These are phyloP conservation scores for Holothuria scabra DNA, from an alignment of 53 echinoderm and acorn worm species.

Conservation along the genomic window DNA sequence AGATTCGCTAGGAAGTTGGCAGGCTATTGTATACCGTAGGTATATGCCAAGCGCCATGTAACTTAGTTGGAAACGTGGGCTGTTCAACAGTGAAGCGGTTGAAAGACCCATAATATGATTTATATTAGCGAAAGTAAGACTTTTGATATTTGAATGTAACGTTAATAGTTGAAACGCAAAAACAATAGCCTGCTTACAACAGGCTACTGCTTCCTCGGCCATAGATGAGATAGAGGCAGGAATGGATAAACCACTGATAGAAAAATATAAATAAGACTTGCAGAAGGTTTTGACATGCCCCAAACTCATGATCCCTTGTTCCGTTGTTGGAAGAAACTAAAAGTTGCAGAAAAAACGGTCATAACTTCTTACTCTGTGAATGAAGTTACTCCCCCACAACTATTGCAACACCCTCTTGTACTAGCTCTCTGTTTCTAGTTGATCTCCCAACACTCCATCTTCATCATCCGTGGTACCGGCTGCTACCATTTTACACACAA, in stretches of 20 bases:
- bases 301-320: neutral
- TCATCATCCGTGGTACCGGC: neutral
- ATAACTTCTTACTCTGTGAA: neutral
- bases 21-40: no score
- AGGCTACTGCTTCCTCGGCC: no score
- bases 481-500: neutral
- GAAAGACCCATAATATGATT: no score
- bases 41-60: no score
- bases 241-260: neutral
- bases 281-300: slow-evolving; percentile 16
- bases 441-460: neutral
- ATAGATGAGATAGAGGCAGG: neutral
- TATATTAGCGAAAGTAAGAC: no score
- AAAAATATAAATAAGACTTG: neutral
- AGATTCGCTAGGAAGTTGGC: no score
- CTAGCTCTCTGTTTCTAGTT: neutral
- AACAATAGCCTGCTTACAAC: no score
- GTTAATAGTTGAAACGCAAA: no score
- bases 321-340: neutral
- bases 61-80: no score
- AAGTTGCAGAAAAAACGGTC: neutral
- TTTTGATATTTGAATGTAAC: no score
- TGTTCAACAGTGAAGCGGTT: no score
- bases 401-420: neutral
- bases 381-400: neutral